Conservation (phyloP, 2,113 vertebrate species). For the Notarius quadriscutis region DNA sequence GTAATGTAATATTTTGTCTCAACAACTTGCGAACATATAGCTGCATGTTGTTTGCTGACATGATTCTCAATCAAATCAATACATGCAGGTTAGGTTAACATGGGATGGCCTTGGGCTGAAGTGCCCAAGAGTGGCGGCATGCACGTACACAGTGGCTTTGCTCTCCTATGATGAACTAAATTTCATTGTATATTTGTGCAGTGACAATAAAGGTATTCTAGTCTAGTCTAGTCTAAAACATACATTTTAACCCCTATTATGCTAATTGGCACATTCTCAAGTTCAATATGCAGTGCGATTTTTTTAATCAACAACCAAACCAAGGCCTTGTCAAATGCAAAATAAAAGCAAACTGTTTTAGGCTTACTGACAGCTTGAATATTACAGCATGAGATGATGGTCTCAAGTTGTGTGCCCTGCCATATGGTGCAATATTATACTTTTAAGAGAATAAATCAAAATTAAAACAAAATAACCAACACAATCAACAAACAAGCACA, state of each 20-base stretch:
- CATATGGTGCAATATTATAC: background rate
- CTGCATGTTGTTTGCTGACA: background rate
- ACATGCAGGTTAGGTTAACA: background rate
- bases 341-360: background rate
- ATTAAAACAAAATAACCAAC: background rate
- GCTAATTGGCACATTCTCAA: background rate
- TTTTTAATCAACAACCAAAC: background rate
- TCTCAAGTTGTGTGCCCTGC: background rate
- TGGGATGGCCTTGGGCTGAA: too few relatives aligned
- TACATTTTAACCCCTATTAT: background rate
- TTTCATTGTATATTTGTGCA: too few relatives aligned
- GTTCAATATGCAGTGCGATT: background rate
- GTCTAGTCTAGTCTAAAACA: too few relatives aligned
- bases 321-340: background rate
- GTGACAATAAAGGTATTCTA: too few relatives aligned
- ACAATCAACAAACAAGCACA: slow-evolving; percentile 11
- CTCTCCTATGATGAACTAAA: too few relatives aligned
- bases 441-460: background rate
- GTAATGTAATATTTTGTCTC: background rate
- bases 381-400: background rate
- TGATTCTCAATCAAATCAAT: background rate
- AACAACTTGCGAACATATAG: background rate
- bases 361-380: background rate
- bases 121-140: too few relatives aligned
- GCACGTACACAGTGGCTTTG: too few relatives aligned